Percentiles rank a stretch among this genome's conserved stretches.
phyloP scores from a whole-genome alignment of 2,113 vertebrate genomes.

The Poecile atricapillus region DNA sequence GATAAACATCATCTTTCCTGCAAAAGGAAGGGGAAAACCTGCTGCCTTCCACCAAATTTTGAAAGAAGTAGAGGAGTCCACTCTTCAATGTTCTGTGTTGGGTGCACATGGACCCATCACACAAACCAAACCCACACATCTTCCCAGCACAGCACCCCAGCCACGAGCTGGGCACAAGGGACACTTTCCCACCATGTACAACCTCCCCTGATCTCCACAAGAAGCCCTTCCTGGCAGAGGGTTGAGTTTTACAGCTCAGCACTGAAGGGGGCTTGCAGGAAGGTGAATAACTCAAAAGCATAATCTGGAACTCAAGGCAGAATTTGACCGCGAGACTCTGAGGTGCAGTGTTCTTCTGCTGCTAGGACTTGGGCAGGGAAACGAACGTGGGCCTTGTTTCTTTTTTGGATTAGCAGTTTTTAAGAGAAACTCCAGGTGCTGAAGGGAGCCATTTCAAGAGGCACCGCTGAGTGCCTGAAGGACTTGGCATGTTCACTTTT shows the following conservation, averaged over 20 bases:
- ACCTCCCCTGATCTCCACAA: neutral
- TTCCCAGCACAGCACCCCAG: neutral
- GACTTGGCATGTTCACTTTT: conserved; percentile 27
- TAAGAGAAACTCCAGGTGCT: conserved; percentile 51
- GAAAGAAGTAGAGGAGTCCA: neutral
- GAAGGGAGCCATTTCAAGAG: conserved; percentile 33
- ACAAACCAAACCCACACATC: neutral
- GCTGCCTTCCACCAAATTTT: neutral
- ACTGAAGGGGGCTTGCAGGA: neutral
- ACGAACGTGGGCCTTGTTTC: neutral
- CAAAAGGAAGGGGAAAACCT: neutral
- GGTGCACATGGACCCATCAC: rapidly evolving
- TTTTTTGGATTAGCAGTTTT: conserved; percentile 16
- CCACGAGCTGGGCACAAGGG: rapidly evolving
- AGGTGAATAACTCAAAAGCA: neutral
- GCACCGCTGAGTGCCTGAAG: conserved; percentile 15
- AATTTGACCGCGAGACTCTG: rapidly evolving
- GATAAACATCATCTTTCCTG: neutral
- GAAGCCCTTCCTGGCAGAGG: neutral
- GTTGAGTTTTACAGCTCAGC: neutral
- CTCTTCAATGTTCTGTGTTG: neutral
- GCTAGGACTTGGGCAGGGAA: neutral
- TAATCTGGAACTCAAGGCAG: neutral
- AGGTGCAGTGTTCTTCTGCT: rapidly evolving
- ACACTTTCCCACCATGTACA: neutral